Base-by-base conservation (phyloP, 2,888 invertebrate species). In the Ophion slaviceki region DNA sequence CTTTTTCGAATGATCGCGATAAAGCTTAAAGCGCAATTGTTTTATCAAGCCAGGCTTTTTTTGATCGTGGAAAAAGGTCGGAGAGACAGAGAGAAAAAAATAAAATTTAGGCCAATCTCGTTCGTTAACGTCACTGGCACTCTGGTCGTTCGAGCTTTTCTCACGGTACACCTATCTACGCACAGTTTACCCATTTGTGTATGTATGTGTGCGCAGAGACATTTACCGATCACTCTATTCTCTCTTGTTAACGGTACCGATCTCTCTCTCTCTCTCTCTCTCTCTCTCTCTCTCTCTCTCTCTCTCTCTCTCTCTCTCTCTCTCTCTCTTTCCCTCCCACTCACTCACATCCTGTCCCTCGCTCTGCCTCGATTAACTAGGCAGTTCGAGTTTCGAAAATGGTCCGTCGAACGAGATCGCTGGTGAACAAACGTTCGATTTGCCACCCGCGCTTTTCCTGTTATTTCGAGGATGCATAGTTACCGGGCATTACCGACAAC, bases 71-170 rank as follows among this genome's bases (percentile, higher is more conserved):
- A 66, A 68, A 67, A 61, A 10, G 32, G 11, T 17, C 24, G 32
- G 53, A 10, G 32, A 14, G 11, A 82, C 59, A 47, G 28, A 59
- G 32, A 40, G 20, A 36, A 47, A 57, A n/a, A 79, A 71, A 62
- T 70, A 77, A 57, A 86, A 80, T 77, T 57, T 77, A 84, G 17
- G 76, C 20, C 40, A 83, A 76, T 74, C 24, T 71, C 84, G 80
- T 84, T 84, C 80, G 80, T 86, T 80, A 86, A 76, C 75, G 80
- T 85, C 83, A 76, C 72, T 53, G 47, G 62, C 14, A 17, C 17
- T 64, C 70, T 47, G 40, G 57, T 32, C 77, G 62, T 32, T 70
- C 68, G 76, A 47, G 32, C 45, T 76, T 53, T 76, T 32, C 68
- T n/a, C 8, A 59, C 61, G 59, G n/a, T 6, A 24, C 24, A 45